These are phyloP conservation scores for Pseudorectes ferrugineus DNA, from an alignment of 2,113 vertebrate genomes.

Conservation along the genomic window DNA sequence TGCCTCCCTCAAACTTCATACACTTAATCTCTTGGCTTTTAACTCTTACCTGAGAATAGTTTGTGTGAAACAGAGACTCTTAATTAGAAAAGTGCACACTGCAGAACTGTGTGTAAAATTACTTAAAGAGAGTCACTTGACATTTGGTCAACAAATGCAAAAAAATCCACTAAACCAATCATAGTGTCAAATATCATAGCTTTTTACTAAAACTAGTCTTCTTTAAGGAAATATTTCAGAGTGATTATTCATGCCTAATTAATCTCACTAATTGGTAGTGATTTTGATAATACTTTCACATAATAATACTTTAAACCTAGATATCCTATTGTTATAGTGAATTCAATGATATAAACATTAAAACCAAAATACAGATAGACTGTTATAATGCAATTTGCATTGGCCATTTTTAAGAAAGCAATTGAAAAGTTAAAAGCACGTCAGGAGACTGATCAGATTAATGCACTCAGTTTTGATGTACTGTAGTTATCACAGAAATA, in stretches of 20 bases:
- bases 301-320: neutral
- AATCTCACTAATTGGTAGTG: neutral
- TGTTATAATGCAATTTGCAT: neutral
- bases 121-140: neutral
- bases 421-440: slow-evolving; percentile 7
- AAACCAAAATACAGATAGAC: neutral
- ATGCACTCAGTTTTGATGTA: slow-evolving; percentile 23
- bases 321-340: neutral
- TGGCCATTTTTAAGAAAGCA: neutral
- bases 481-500: slow-evolving; percentile 47
- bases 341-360: neutral
- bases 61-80: neutral
- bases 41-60: neutral
- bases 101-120: neutral
- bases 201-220: neutral
- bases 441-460: slow-evolving; percentile 26
- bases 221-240: neutral
- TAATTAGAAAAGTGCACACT: neutral
- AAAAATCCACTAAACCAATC: neutral
- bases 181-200: neutral
- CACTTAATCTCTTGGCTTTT: neutral
- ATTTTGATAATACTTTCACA: neutral
- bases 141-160: neutral
- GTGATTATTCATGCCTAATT: slow-evolving; percentile 12
- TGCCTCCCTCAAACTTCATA: neutral